Percentiles rank a stretch among this genome's conserved stretches.
phyloP scores from a whole-genome alignment of 1,140 invertebrate genomes.

The Drosophila sp. region DNA sequence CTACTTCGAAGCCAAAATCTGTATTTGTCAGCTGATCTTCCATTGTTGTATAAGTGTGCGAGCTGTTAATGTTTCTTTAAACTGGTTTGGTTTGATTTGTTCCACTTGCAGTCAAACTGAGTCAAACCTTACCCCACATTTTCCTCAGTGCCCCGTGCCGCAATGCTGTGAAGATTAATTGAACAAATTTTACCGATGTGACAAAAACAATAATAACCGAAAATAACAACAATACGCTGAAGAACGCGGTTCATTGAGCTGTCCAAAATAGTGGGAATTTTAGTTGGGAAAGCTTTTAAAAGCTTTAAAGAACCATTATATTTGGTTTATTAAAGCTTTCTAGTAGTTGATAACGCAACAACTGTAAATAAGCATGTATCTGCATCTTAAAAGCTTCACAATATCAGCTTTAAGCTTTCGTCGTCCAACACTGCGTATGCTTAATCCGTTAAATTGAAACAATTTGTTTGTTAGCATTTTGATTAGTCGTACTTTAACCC shows the following conservation, averaged over 20 bases:
- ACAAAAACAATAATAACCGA: too few species aligned
- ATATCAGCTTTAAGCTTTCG: neutral
- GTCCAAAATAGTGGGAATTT: conserved; percentile 45
- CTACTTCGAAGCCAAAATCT: conserved; percentile 8
- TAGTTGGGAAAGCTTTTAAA: conserved; percentile 28
- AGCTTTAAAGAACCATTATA: neutral
- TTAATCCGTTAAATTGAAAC: conserved; percentile 58
- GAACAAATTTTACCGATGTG: conserved; percentile 25
- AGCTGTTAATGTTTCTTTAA: conserved; percentile 50
- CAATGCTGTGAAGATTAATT: conserved; percentile 54
- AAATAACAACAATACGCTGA: too few species aligned
- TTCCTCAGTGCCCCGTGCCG: conserved; percentile 5
- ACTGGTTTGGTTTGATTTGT: conserved; percentile 60
- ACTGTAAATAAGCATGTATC: neutral
- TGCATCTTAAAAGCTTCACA: conserved; percentile 8
- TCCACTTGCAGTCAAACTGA: conserved; percentile 8
- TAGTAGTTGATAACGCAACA: neutral
- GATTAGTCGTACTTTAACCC: conserved; percentile 74
- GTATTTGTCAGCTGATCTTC: conserved; percentile 56
- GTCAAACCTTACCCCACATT: neutral
- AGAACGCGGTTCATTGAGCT: too few species aligned
- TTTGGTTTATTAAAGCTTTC: neutral
- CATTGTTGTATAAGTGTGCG: neutral
- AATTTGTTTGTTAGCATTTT: conserved; percentile 64
- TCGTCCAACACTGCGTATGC: conserved; percentile 20